Evolutionary conservation across 1,140 invertebrate genomes (phyloP), one percentile per base, ranked within the genome.

Genomic region (Anastrepha obliqua): DNA sequence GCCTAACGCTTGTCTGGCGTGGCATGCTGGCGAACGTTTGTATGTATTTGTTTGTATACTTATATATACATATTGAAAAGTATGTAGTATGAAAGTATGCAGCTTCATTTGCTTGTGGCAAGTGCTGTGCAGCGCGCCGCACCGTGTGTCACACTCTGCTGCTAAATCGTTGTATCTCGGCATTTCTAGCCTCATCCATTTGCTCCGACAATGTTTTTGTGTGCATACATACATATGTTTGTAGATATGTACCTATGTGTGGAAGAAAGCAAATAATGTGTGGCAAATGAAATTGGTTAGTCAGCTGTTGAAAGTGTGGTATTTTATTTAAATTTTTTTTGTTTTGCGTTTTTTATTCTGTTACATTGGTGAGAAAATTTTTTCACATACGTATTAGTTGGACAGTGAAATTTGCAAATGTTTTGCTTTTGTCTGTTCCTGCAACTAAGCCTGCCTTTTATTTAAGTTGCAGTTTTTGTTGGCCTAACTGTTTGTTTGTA

Each of bases 201-300:
- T 47, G 67, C 67, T 44, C 67, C 17, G 39, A 44, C 5, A 55
- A 55, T 47, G 42, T 20, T 20, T 15, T 11, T 2, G 7, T 55
- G 8, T 29, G 29, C 20, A 5, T 13, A 55, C 7, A 29, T 55
- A 29, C 20, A 13, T 78, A 29, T 20, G 6, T 55, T 6, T n/a
- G 17, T 20, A 15, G n/a, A 5, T 81, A 6, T 47, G 3, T 5
- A 8, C 13, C 17, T 74, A n/a, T 7, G 0, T 47, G 11, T 3
- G 7, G 9, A 81, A 81, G 74, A 81, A 81, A 81, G 51, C 44
- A 81, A 81, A 81, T 81, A 47, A 81, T 81, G 17, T 81, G 47
- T 55, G 74, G 74, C 44, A 81, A 81, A 81, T 81, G 44, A 81
- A 81, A 81, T 81, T 81, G 74, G 74, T 58, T 81, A 81, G 74